Evolutionary conservation across 2,797 vertebrate genomes (phyloP).

Genomic region (Pangasius djambal): DNA sequence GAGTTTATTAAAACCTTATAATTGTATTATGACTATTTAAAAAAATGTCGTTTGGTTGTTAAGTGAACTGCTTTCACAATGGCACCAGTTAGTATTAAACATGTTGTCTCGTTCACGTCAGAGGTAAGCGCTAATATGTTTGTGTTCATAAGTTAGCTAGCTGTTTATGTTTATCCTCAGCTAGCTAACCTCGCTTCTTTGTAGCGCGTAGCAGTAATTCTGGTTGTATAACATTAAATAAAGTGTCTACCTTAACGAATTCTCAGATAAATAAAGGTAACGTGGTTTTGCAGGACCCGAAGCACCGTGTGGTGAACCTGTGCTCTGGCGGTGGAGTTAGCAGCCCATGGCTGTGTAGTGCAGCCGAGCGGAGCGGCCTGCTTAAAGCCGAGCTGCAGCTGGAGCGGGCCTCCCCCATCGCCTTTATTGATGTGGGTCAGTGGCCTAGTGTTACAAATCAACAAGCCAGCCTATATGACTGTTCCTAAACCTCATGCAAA

Average conservation of each 20-base stretch:
- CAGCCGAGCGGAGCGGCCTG: slow-evolving; percentile 67
- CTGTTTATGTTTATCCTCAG: neutral
- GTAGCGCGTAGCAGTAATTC: neutral
- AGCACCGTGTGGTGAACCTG: slow-evolving; percentile 71
- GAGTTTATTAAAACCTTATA: neutral
- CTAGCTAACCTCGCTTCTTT: neutral
- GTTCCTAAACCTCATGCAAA: neutral
- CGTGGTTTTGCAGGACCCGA: slow-evolving; percentile 70
- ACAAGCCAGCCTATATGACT: neutral
- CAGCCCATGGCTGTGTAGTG: slow-evolving; percentile 73
- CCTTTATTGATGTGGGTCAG: slow-evolving; percentile 76
- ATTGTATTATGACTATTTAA: neutral
- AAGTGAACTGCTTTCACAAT: slow-evolving; percentile 53
- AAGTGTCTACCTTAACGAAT: neutral
- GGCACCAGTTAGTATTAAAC: slow-evolving; percentile 75
- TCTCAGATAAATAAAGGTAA: neutral
- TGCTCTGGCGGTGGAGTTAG: slow-evolving; percentile 57
- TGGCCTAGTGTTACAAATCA: neutral
- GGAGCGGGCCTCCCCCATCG: slow-evolving; percentile 69
- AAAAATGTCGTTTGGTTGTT: neutral
- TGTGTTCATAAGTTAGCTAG: neutral
- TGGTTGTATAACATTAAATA: neutral
- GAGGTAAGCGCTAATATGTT: slow-evolving; percentile 65
- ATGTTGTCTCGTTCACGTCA: slow-evolving; percentile 77
- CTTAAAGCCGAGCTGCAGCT: slow-evolving; percentile 76